These are phyloP conservation scores for Drosophila kanekoi DNA, from an alignment of 2,888 invertebrate genomes.

Conservation along the genomic window DNA sequence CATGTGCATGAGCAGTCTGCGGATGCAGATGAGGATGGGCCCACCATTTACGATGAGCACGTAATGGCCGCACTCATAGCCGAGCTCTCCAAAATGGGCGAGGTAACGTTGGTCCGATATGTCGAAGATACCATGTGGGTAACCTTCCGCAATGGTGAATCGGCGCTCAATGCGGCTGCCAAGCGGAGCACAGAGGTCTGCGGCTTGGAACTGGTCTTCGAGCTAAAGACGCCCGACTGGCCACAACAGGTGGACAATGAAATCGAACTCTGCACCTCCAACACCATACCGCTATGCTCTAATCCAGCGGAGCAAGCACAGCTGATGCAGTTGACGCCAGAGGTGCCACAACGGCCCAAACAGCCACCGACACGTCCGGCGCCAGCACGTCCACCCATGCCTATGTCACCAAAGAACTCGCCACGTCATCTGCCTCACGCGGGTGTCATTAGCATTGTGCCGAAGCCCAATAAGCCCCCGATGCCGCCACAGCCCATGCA, in stretches of 20 bases:
- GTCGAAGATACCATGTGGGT: slow-evolving; percentile 96
- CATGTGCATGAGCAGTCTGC: slow-evolving; percentile 87
- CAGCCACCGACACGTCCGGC: slow-evolving; percentile 86
- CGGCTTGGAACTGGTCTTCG: slow-evolving; percentile 89
- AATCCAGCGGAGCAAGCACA: slow-evolving; percentile 81
- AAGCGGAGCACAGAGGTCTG: slow-evolving; percentile 88
- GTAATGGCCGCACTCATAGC: slow-evolving; percentile 92
- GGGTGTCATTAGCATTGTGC: slow-evolving; percentile 86
- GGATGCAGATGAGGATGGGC: slow-evolving; percentile 85
- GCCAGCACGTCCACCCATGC: slow-evolving; percentile 86
- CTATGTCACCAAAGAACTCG: slow-evolving; percentile 86
- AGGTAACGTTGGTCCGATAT: slow-evolving; percentile 95
- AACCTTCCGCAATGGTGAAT: slow-evolving; percentile 95
- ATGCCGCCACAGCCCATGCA: slow-evolving; percentile 78
- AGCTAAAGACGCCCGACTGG: slow-evolving; percentile 95
- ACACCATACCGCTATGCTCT: slow-evolving; percentile 91
- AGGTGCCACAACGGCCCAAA: slow-evolving; percentile 85
- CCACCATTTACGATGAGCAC: slow-evolving; percentile 91
- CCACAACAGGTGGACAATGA: slow-evolving; percentile 92
- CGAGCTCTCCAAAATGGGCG: slow-evolving; percentile 93
- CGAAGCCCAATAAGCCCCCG: slow-evolving; percentile 77
- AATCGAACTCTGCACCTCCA: slow-evolving; percentile 93
- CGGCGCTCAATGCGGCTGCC: slow-evolving; percentile 91
- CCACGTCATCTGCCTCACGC: slow-evolving; percentile 85
- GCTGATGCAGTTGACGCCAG: slow-evolving; percentile 85